Percentiles rank a stretch among this genome's conserved stretches.
These are phyloP conservation scores for Acestrorhynchus altus DNA, from an alignment of 2,797 vertebrate genomes.

Conservation along the genomic window DNA sequence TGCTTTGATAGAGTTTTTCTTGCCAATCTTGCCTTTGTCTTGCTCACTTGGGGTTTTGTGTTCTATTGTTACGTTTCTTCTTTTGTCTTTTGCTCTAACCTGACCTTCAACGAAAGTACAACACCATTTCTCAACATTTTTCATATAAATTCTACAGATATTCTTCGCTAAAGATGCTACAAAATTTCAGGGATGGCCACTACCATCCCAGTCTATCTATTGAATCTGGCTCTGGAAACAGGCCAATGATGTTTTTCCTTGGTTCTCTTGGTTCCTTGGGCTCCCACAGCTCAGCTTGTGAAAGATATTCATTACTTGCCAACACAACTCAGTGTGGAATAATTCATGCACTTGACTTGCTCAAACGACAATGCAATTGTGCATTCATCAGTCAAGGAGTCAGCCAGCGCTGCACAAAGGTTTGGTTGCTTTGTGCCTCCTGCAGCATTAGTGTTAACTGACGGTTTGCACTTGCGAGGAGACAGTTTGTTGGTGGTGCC, in stretches of 20 bases:
- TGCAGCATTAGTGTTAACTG: slow-evolving; percentile 21
- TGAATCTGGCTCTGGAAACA: neutral
- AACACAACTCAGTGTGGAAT: neutral
- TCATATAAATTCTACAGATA: too few species aligned
- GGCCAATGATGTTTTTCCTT: neutral
- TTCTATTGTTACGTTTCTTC: too few species aligned
- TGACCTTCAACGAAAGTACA: too few species aligned
- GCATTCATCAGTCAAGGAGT: slow-evolving; percentile 67
- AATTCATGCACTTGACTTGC: slow-evolving; percentile 30
- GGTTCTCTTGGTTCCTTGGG: neutral
- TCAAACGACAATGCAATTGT: slow-evolving; percentile 66
- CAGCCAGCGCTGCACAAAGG: slow-evolving; percentile 62
- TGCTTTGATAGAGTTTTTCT: too few species aligned
- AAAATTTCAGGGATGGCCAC: too few species aligned
- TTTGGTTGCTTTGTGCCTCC: slow-evolving; percentile 48
- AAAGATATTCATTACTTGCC: slow-evolving; percentile 1
- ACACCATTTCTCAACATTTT: too few species aligned
- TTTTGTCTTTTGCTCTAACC: too few species aligned
- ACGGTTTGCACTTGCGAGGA: slow-evolving; percentile 33
- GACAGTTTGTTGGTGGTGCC: slow-evolving; percentile 44
- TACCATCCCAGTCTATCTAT: too few species aligned
- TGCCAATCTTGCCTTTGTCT: too few species aligned
- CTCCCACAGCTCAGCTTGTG: neutral
- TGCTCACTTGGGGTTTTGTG: too few species aligned
- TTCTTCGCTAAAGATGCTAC: too few species aligned